Evolutionary conservation across 2,888 invertebrate genomes (phyloP), one percentile per base, ranked within the genome.

Genomic region (Netelia inedita): DNA sequence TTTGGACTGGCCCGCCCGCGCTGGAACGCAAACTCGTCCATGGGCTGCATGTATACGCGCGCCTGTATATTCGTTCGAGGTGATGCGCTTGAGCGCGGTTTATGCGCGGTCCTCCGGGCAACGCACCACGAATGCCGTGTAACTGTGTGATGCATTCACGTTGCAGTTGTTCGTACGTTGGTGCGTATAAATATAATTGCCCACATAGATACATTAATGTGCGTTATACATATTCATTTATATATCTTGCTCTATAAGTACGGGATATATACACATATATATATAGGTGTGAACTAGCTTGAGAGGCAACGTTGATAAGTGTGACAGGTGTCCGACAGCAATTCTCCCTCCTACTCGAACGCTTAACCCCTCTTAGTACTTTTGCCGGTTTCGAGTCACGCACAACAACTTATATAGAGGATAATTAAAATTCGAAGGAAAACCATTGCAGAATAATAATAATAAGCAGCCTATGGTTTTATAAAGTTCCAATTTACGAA

Each of bases 261-360:
- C 55, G 73, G 1, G 23, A 23, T n/a, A 19, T 43, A n/a, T 2
- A 28, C 35, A 28, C 35, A 53, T 35, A 50, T 87, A 81, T 87
- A 83, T 73, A 80, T 85, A 83, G 73, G 76, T 57, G 63, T 68
- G 82, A 55, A 80, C 85, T 68, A 53, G 83, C 73, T 78, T 76
- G 79, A 84, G 87, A 69, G 61, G 73, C 79, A 41, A 61, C 23
- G 75, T 71, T 87, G 89, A 89, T 87, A 88, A 84, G 88, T 86
- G 90, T 91, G 92, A 91, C 92, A 92, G 92, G 92, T 92, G 91
- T 91, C 89, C 87, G 85, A 83, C 83, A 80, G 59, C 76, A 16
- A 55, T 43, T 50, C 21, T 41, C 57, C 68, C 41, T 59, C 50
- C 14, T 10, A 16, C 72, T 46, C 23, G 23, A 53, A 6, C 61